Evolutionary conservation across 2,888 invertebrate species (phyloP), one percentile per base, ranked within the genome.

Genomic region (Malthinus seriepunctatus): DNA sequence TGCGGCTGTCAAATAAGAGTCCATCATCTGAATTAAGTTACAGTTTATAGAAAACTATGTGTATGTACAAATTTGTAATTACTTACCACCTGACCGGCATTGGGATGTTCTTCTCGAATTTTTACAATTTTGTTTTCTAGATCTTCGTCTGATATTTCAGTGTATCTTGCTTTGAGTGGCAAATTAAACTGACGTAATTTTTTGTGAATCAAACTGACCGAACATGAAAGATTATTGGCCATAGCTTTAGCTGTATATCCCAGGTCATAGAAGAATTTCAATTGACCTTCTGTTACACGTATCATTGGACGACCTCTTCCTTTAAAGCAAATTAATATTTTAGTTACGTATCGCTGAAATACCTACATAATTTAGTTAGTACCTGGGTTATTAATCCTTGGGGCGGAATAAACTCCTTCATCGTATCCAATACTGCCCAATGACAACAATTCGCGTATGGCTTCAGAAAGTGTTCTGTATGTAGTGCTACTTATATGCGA

Each of bases 11-110:
- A 55, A 42, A 32, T 33, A 55, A 6, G 34, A 15, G 1, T 50
- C 31, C 56, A 50, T 56, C 42, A 50, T 50, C 56, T 56, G 23
- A 46, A 46, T 46, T 46, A 46, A 10, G 46, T 12, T 45, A 23
- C 23, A 23, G 3, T 23, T 23, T 23, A 23, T 23, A 3, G 2
- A 5, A 23, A 23, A 9, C 31, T 31, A n/a, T 23, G 23, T 45
- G 2, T 10, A 10, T 32, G 8, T 8, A n/a, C 6, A 15, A 8
- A 46, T 32, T 7, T 46, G 10, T 11, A 32, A 10, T 14, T 37
- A 48, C 50, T n/a, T 51, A 51, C 51, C 12, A 32, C 23, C 4
- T 44, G 33, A 11, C 44, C 51, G 34, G 51, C 42, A 42, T 51
- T 51, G 14, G 51, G 51, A 7, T 44, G 51, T 3, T 51, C 42